Conservation (phyloP, 2,113 vertebrate genomes). For the Aix galericulata region DNA sequence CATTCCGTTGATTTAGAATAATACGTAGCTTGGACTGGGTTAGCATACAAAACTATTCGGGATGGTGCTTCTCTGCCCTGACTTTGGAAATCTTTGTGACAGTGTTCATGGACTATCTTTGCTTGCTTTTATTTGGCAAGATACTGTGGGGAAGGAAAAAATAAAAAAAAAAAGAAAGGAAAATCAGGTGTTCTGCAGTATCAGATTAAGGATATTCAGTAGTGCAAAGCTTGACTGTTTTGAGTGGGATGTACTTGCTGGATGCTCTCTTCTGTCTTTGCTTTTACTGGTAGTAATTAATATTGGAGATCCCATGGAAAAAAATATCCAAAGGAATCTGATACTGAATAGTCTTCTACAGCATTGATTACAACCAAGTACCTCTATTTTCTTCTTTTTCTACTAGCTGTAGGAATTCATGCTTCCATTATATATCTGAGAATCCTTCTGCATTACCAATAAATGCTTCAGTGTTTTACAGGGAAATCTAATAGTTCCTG, state of each 20-base stretch:
- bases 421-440: neutral
- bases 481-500: constrained; percentile 35
- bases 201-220: neutral
- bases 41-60: neutral
- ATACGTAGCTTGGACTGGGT: neutral
- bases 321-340: neutral
- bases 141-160: too few relatives aligned
- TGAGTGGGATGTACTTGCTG: neutral
- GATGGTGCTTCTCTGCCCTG: neutral
- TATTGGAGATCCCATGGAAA: neutral
- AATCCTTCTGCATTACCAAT: constrained; percentile 39
- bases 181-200: neutral
- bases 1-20: neutral
- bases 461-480: constrained; percentile 29
- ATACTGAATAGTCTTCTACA: neutral
- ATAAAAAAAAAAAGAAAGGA: neutral
- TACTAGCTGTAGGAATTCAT: neutral
- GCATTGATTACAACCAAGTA: neutral
- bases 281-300: neutral
- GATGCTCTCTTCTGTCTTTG: neutral
- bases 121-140: neutral
- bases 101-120: neutral
- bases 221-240: neutral
- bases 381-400: neutral
- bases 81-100: neutral